phyloP scores from a whole-genome alignment of 2,113 vertebrate species.

The Prunella himalayana region DNA sequence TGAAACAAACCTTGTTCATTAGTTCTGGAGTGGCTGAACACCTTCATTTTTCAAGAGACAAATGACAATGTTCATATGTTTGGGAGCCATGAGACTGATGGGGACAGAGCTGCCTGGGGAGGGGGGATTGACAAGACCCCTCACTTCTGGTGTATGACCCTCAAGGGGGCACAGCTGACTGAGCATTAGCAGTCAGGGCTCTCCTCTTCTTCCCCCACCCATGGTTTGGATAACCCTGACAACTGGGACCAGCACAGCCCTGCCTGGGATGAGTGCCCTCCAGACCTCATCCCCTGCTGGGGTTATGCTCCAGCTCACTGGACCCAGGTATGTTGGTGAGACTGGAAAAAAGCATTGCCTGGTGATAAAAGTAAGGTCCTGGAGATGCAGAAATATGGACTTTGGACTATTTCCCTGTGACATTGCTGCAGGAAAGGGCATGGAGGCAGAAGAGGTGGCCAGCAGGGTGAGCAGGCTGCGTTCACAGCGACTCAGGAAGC shows the following conservation, averaged over 20 bases:
- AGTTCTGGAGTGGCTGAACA: not conserved
- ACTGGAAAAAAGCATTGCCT: not conserved
- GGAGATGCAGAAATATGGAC: not conserved
- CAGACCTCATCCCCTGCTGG: not conserved
- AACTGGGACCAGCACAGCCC: not conserved
- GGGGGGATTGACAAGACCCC: not conserved
- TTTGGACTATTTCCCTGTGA: not conserved
- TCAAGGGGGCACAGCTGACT: not conserved
- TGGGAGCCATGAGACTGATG: not conserved
- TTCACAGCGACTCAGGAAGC: not conserved
- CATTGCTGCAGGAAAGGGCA: not conserved
- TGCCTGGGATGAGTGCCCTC: rapidly evolving
- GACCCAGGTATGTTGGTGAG: rapidly evolving
- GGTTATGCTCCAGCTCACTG: not conserved
- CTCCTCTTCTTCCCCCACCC: not conserved
- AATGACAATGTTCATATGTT: not conserved
- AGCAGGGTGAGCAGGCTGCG: not conserved
- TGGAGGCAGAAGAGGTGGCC: not conserved
- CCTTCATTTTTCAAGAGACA: not conserved
- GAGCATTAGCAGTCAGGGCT: not conserved
- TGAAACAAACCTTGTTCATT: not conserved
- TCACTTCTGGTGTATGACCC: not conserved
- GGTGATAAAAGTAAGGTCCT: not conserved
- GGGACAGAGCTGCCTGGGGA: not conserved
- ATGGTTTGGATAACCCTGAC: not conserved